Percentiles rank a stretch among this genome's conserved stretches.
phyloP scores from a whole-genome alignment of 2,113 vertebrate species.

The Sinosuthora webbiana region DNA sequence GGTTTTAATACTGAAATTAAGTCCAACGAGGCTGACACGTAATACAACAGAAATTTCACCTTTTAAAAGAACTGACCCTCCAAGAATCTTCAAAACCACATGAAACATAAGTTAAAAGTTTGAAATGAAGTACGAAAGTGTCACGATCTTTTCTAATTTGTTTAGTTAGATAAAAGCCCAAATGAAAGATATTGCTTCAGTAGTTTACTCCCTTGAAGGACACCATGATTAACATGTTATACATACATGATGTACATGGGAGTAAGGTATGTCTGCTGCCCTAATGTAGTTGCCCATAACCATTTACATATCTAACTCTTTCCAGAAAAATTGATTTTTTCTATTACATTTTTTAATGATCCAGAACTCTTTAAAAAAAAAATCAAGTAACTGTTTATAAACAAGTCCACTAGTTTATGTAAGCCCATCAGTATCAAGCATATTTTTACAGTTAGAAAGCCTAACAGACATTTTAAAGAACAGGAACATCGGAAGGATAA shows the following conservation, averaged over 20 bases:
- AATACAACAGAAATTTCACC: not conserved
- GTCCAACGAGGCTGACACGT: accelerated
- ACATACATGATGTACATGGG: not conserved
- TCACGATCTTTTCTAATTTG: not conserved
- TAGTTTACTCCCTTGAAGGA: not conserved
- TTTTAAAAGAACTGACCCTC: not conserved
- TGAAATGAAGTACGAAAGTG: not conserved
- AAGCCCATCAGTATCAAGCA: not conserved
- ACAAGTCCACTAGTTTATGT: not conserved
- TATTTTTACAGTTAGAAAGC: not conserved
- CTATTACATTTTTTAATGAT: not conserved
- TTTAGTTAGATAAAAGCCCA: not conserved
- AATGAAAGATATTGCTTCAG: not conserved
- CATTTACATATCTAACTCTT: not conserved
- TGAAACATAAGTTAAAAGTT: not conserved
- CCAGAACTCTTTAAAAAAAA: not conserved
- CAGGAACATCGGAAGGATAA: not conserved
- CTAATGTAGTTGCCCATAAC: not conserved
- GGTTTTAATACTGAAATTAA: not conserved
- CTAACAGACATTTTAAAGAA: not conserved
- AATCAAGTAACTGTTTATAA: not conserved
- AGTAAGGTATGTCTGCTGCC: not conserved
- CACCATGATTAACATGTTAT: not conserved
- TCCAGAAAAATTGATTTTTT: not conserved
- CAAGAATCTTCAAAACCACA: not conserved